A percentile compares a stretch with the other conserved stretches of the same genome.
phyloP scores from a whole-genome alignment of 1,140 invertebrate genomes.

The Monochamus saltuarius region DNA sequence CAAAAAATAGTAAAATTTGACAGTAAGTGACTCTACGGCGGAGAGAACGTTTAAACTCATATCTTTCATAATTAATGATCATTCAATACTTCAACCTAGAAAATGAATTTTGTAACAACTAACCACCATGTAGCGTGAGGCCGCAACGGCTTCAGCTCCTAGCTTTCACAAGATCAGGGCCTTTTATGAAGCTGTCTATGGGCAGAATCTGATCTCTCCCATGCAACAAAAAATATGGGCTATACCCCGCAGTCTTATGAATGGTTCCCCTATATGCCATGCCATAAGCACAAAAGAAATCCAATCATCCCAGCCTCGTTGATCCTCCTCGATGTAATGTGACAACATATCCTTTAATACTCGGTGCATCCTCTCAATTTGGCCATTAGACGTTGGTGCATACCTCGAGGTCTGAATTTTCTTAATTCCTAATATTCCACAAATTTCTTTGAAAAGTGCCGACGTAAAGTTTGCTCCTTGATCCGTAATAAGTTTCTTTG shows the following conservation, averaged over 20 bases:
- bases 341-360: conserved; percentile 57
- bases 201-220: conserved; percentile 5
- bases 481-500: conserved; percentile 33
- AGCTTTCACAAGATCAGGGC: no score
- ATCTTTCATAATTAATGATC: no score
- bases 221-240: conserved; percentile 12
- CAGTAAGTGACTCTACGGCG: no score
- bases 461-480: conserved; percentile 34
- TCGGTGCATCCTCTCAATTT: conserved; percentile 52
- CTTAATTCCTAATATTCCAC: neutral
- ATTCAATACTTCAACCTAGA: no score
- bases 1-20: no score
- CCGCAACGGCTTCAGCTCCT: no score
- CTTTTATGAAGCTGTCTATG: neutral
- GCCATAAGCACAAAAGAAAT: neutral
- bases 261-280: conserved; percentile 10
- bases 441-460: conserved; percentile 2
- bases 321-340: conserved; percentile 1
- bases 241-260: conserved; percentile 9
- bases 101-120: no score
- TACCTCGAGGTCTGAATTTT: conserved; percentile 28
- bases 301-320: conserved; percentile 9
- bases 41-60: no score
- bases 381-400: conserved; percentile 50
- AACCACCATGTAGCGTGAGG: no score